These are phyloP conservation scores for Grammomys surdaster DNA, from an alignment of 2,113 vertebrate species.

Conservation along the genomic window DNA sequence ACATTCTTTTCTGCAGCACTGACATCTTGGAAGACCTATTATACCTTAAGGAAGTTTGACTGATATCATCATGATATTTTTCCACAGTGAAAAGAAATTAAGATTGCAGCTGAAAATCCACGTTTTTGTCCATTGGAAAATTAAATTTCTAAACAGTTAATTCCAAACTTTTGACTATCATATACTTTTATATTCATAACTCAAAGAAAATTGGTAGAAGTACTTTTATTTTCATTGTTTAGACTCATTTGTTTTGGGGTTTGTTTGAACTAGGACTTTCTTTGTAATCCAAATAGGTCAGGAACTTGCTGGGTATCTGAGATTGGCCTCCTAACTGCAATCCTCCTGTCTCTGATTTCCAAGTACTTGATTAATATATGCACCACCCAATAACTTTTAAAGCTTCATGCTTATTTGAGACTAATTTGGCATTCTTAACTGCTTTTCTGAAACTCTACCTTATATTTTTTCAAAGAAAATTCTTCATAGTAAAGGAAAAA, in stretches of 20 bases:
- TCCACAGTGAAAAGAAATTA: neutral
- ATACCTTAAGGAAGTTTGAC: neutral
- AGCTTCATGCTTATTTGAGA: neutral
- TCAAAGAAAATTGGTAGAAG: neutral
- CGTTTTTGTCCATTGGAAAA: neutral
- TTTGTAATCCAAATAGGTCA: neutral
- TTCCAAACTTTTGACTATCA: neutral
- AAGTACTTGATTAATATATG: neutral
- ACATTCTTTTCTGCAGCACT: neutral
- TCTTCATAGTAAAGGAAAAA: neutral
- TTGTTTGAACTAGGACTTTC: neutral
- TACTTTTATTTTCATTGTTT: neutral
- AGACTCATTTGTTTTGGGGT: neutral
- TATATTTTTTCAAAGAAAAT: neutral
- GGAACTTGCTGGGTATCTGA: neutral
- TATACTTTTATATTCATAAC: neutral
- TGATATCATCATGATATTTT: conserved; percentile 51
- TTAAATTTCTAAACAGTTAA: neutral
- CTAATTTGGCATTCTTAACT: neutral
- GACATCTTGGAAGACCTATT: neutral
- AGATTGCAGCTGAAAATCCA: neutral
- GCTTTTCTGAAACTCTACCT: neutral
- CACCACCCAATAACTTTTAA: neutral
- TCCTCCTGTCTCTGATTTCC: neutral
- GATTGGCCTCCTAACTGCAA: too few relatives aligned